Conservation (phyloP, 2,113 vertebrate genomes). For the Carassius auratus region DNA sequence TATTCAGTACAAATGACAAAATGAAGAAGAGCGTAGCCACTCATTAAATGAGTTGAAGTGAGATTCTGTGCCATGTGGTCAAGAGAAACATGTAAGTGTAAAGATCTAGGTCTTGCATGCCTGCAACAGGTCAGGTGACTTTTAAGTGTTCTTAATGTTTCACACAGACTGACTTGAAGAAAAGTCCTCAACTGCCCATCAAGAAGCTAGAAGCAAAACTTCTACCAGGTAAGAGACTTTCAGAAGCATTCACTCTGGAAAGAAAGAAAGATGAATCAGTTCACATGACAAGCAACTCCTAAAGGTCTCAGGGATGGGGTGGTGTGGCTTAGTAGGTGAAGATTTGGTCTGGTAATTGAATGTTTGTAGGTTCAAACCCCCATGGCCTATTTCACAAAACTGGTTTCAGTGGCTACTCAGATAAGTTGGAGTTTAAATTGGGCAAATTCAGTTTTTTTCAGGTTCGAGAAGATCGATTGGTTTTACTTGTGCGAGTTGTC, state of each 20-base stretch:
- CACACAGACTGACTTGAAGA: constrained; percentile 82
- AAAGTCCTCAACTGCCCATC: constrained; percentile 81
- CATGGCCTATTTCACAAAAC: too few species aligned
- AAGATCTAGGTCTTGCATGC: background rate
- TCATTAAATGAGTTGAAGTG: too few species aligned
- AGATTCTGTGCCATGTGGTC: too few species aligned
- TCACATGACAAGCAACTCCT: background rate
- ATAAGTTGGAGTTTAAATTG: background rate
- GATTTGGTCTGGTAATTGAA: background rate
- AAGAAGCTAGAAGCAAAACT: constrained; percentile 91
- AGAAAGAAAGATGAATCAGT: background rate
- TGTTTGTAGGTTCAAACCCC: too few species aligned
- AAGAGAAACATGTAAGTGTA: background rate
- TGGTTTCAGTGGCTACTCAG: background rate
- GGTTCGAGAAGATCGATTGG: too few species aligned
- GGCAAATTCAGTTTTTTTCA: too few species aligned
- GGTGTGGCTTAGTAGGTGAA: background rate
- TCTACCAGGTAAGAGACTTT: constrained; percentile 82
- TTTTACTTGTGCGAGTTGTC: too few species aligned
- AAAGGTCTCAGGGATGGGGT: too few species aligned
- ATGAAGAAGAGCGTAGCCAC: too few species aligned
- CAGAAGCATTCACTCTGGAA: too few species aligned
- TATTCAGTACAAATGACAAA: background rate
- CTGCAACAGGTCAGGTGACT: background rate
- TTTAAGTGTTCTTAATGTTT: constrained; percentile 24